These are phyloP conservation scores for Monopis laevigella DNA, from an alignment of 2,888 invertebrate genomes.

Conservation along the genomic window DNA sequence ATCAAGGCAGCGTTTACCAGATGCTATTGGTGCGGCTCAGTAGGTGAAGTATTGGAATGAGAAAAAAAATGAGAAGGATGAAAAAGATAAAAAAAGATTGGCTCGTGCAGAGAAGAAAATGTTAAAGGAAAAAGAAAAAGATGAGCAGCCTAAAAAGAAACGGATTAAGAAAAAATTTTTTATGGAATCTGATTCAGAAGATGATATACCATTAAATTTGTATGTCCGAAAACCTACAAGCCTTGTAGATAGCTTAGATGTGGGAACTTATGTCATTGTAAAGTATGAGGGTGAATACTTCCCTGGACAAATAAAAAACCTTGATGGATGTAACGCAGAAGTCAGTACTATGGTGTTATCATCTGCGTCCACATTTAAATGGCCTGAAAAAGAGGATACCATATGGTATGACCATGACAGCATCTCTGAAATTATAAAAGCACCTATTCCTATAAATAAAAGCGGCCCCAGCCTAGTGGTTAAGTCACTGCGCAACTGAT, in stretches of 20 bases:
- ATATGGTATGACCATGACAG: constrained; percentile 10
- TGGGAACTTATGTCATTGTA: constrained; percentile 7
- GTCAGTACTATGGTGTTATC: constrained; percentile 14
- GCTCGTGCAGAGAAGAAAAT: constrained; percentile 11
- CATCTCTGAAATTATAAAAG: constrained; percentile 13
- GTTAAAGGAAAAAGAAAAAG: constrained; percentile 11
- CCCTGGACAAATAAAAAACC: constrained; percentile 6
- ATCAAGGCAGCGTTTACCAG: constrained; percentile 3
- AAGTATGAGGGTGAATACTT: constrained; percentile 15
- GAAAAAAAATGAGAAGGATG: constrained; percentile 13
- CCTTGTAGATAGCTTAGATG: constrained; percentile 11
- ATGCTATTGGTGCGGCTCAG: constrained; percentile 11
- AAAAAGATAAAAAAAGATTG: constrained; percentile 12
- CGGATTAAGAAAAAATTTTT: constrained; percentile 10
- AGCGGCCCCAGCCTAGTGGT: too few species aligned
- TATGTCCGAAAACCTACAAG: constrained; percentile 9
- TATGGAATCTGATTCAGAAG: constrained; percentile 3
- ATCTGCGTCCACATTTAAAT: constrained; percentile 12
- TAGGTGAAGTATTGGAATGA: constrained; percentile 12
- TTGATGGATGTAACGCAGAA: constrained; percentile 8
- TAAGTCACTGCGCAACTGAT: too few species aligned
- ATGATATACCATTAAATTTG: constrained; percentile 6
- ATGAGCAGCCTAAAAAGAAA: constrained; percentile 8
- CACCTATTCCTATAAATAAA: constrained; percentile 13
- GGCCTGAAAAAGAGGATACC: constrained; percentile 14